Conservation (phyloP, 1,140 invertebrate species). For the Procambarus clarkii region DNA sequence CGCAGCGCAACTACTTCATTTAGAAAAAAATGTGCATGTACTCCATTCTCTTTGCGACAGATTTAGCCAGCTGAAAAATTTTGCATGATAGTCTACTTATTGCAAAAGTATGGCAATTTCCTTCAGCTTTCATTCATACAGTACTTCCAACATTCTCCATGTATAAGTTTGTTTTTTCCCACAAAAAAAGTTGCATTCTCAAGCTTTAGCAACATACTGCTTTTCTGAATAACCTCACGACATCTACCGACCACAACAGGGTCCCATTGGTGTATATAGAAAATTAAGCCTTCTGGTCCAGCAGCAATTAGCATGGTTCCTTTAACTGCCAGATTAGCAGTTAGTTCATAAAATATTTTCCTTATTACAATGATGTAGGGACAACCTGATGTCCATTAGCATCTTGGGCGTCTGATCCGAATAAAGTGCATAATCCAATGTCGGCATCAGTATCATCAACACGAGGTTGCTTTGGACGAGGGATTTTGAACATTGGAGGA, state of each 20-base stretch:
- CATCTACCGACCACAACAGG: no score
- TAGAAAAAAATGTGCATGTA: no score
- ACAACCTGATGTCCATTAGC: constrained; percentile 49
- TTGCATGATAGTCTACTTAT: not conserved
- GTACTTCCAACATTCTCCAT: no score
- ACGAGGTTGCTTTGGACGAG: constrained; percentile 66
- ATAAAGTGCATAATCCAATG: constrained; percentile 65
- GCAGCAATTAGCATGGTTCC: no score
- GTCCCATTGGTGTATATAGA: no score
- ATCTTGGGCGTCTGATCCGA: constrained; percentile 44
- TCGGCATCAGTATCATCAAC: constrained; percentile 63
- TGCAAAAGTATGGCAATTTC: not conserved
- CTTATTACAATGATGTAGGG: not conserved
- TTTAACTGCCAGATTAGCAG: not conserved
- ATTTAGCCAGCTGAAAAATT: not conserved
- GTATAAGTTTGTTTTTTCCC: no score
- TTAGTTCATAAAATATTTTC: not conserved
- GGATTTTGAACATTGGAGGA: constrained; percentile 80
- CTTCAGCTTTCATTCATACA: not conserved
- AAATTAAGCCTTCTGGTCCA: no score
- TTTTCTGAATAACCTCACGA: not conserved
- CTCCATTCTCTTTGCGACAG: no score
- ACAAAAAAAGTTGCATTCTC: no score
- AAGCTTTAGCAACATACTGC: no score
- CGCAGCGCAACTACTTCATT: no score